These are phyloP conservation scores for Calcarius lapponicus DNA, from an alignment of 2,797 vertebrate genomes.

Conservation along the genomic window DNA sequence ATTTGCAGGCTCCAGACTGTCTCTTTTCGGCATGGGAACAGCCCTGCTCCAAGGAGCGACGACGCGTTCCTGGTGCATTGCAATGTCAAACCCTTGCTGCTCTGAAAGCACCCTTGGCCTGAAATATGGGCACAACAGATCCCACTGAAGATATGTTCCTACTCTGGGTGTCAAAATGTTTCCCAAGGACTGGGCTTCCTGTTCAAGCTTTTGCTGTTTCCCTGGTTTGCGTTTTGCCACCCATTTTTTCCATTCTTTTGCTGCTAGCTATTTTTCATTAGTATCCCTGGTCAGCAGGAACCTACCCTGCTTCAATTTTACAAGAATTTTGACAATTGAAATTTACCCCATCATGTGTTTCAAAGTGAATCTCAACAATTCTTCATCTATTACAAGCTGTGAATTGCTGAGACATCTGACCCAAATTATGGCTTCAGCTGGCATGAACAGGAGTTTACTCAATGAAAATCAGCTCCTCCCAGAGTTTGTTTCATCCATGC, in stretches of 20 bases:
- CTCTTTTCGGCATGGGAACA: background rate
- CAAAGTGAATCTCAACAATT: constrained; percentile 52
- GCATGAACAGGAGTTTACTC: background rate
- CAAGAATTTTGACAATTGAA: constrained; percentile 59
- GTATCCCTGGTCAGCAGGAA: constrained; percentile 40
- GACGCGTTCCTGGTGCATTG: background rate
- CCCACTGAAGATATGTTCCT: background rate
- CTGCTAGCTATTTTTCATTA: constrained; percentile 41
- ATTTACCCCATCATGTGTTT: constrained; percentile 34
- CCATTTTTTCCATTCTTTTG: constrained; percentile 32
- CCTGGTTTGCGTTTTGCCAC: constrained; percentile 4
- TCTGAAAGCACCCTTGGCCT: background rate
- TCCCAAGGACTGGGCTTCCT: constrained; percentile 15
- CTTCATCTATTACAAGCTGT: constrained; percentile 40
- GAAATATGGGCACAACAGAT: background rate
- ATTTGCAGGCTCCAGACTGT: constrained; percentile 44
- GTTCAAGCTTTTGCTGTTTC: background rate
- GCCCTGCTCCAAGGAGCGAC: background rate
- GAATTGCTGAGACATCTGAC: constrained; percentile 49
- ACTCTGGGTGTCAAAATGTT: background rate
- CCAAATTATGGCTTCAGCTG: constrained; percentile 44
- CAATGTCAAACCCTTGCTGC: background rate
- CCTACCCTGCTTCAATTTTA: constrained; percentile 24
- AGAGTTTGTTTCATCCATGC: background rate
- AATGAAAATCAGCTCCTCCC: background rate